Evolutionary conservation across 2,888 invertebrate species (phyloP), one percentile per base, ranked within the genome.

Genomic region (Drosophila nigritarsus): DNA sequence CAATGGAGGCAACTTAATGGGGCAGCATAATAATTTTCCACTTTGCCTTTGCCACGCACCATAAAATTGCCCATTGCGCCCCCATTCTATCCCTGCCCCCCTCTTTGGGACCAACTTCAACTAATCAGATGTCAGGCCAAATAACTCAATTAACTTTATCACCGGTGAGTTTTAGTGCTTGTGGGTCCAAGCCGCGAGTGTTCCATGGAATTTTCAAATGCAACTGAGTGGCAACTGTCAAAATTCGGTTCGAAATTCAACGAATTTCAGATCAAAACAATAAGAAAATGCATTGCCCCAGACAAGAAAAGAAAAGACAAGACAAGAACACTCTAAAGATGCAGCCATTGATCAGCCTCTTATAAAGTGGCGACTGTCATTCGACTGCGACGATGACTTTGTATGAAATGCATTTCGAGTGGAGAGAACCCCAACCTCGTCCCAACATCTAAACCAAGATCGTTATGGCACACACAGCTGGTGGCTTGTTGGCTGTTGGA

Each of bases 221-320:
- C 73, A 76, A 83, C 78, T 70, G 81, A 80, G 83, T 85, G 78
- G 74, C 90, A 90, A 90, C 90, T 87, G 90, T 90, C 87, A 87
- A 87, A 89, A 84, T 89, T 80, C 51, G 77, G 73, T 86, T 76
- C 78, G 59, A 77, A 90, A 80, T 89, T 90, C 88, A 90, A 90
- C 89, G 91, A 89, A 90, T 89, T 90, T 77, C 72, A 76, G 87
- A 90, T 90, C 90, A 90, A 90, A 89, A 90, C 91, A 89, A 89
- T 90, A 90, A 69, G 77, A 91, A 87, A 90, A 89, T 83, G 83
- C 90, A 87, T 90, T 87, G 90, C 76, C 80, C 71, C 77, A 87
- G 89, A 77, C 83, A 67, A 65, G 72, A 45, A 34, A 61, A 68
- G 56, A 49, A 51, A 61, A 61, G 54, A 64, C 30, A 60, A 45